phyloP scores from a whole-genome alignment of 2,113 vertebrate species.

The Glaucidium brasilianum region DNA sequence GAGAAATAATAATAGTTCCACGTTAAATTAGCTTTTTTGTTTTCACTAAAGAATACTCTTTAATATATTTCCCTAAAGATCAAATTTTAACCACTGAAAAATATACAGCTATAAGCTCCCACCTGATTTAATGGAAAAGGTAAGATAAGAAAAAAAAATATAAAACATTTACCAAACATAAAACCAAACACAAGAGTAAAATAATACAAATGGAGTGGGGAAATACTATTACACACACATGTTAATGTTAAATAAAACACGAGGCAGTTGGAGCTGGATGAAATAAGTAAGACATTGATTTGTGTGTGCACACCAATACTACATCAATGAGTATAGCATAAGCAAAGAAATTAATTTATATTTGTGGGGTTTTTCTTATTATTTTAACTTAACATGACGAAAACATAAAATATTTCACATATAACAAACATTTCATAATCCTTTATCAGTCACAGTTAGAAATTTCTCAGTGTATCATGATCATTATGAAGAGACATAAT shows the following conservation, averaged over 20 bases:
- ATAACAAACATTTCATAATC: not conserved
- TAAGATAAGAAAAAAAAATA: slow-evolving; percentile 30
- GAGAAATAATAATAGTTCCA: not conserved
- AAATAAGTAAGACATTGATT: not conserved
- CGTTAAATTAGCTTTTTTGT: not conserved
- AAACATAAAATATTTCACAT: not conserved
- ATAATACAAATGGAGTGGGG: not conserved
- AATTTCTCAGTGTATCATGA: not conserved
- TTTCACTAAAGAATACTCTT: not conserved
- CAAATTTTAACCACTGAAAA: slow-evolving; percentile 45
- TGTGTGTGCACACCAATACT: not conserved
- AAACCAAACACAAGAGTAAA: slow-evolving; percentile 33
- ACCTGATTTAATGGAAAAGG: slow-evolving; percentile 37
- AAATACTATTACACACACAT: not conserved
- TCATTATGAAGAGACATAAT: not conserved
- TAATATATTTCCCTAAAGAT: not conserved
- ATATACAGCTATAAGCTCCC: not conserved
- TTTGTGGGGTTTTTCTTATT: not conserved
- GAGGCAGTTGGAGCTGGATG: not conserved
- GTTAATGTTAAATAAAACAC: not conserved
- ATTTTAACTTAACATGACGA: not conserved
- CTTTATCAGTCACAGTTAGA: not conserved
- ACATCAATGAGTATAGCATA: not conserved
- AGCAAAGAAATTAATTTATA: not conserved
- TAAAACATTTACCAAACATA: slow-evolving; percentile 31